Conservation (phyloP, 92 coral and sea anemone species). For the Desmophyllum pertusum region DNA sequence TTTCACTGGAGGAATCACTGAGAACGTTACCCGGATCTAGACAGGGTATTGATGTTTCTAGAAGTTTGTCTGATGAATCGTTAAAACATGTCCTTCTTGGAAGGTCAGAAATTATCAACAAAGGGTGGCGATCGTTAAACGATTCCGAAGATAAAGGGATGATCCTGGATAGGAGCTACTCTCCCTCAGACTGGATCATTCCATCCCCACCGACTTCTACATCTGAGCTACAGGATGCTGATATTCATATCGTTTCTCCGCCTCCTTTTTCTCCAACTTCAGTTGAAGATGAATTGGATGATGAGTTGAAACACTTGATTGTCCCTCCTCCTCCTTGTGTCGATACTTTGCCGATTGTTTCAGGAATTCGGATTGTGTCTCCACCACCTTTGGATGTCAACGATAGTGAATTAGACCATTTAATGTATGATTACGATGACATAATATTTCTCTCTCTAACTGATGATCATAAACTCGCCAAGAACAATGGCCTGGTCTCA, state of each 20-base stretch:
- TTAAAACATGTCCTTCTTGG: neutral
- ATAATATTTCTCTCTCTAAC: constrained; percentile 25
- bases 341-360: constrained; percentile 23
- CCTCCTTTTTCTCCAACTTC: constrained; percentile 55
- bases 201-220: constrained; percentile 81
- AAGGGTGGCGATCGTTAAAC: neutral
- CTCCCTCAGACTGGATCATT: constrained; percentile 72
- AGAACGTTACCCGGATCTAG: neutral
- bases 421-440: constrained; percentile 5
- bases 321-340: constrained; percentile 77
- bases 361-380: constrained; percentile 39
- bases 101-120: neutral
- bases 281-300: constrained; percentile 32
- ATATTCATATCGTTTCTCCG: constrained; percentile 71
- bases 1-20: neutral
- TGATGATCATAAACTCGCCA: constrained; percentile 34
- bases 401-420: neutral
- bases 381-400: constrained; percentile 42
- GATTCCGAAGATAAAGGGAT: neutral
- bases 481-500: neutral
- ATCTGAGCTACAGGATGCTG: constrained; percentile 55
- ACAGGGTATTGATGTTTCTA: neutral
- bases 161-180: constrained; percentile 35
- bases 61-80: neutral
- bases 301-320: constrained; percentile 50